A percentile compares a stretch with the other conserved stretches of the same genome.
phyloP scores from a whole-genome alignment of 2,797 vertebrate genomes.

The Cirrhinus mrigala region DNA sequence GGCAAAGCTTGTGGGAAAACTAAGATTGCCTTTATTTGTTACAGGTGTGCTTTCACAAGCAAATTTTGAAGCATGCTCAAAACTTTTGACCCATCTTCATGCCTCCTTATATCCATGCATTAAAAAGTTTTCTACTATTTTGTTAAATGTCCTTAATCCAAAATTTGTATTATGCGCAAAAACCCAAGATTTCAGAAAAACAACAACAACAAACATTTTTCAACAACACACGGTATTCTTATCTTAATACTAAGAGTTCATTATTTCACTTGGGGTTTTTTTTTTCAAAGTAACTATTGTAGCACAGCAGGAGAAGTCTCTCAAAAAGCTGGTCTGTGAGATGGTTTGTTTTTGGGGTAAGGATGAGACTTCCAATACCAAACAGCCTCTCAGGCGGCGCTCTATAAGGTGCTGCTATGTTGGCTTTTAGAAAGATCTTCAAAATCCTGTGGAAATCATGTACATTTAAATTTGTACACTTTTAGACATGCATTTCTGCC shows the following conservation, averaged over 20 bases:
- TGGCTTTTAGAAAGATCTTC: slow-evolving; percentile 16
- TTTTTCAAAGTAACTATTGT: background rate
- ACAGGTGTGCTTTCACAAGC: too few species aligned
- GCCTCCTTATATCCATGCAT: too few species aligned
- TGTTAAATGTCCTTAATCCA: background rate
- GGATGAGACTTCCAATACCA: slow-evolving; percentile 2
- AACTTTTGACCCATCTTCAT: too few species aligned
- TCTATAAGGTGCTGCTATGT: background rate
- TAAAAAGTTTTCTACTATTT: background rate
- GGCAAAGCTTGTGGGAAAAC: too few species aligned
- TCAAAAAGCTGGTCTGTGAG: slow-evolving; percentile 3
- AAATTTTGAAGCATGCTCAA: too few species aligned
- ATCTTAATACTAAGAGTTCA: background rate
- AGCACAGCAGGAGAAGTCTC: background rate
- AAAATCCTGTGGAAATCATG: slow-evolving; percentile 21
- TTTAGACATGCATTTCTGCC: background rate
- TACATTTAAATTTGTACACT: slow-evolving; percentile 10
- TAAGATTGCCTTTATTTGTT: too few species aligned
- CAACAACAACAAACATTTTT: background rate
- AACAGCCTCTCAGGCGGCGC: background rate
- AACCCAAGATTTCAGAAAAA: background rate
- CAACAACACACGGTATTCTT: background rate
- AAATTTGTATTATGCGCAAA: background rate
- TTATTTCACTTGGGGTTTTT: background rate
- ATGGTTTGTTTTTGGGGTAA: slow-evolving; percentile 6